A percentile compares a stretch with the other conserved stretches of the same genome.
These are phyloP conservation scores for Tor tambroides DNA, from an alignment of 2,113 vertebrate genomes.

Conservation along the genomic window DNA sequence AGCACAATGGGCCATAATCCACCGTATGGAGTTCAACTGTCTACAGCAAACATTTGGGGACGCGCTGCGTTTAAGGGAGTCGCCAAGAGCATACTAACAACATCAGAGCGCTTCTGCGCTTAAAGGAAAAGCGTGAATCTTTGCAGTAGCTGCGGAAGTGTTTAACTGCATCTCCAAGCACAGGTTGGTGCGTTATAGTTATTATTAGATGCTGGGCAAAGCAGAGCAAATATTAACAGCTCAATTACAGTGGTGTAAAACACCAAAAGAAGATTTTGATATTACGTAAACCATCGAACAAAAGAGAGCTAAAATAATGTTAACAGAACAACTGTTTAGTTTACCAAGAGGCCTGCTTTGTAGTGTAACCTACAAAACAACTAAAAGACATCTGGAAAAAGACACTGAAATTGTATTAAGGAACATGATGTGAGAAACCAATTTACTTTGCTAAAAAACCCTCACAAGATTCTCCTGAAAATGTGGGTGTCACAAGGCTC, in stretches of 20 bases:
- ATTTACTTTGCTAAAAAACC: conserved; percentile 15
- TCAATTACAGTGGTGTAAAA: conserved; percentile 23
- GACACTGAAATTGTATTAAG: conserved; percentile 13
- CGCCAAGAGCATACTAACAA: neutral
- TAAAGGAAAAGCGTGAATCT: neutral
- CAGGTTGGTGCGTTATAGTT: neutral
- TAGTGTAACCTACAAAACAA: conserved; percentile 27
- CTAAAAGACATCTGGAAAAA: neutral
- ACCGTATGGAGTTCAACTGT: conserved; percentile 23
- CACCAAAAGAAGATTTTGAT: neutral
- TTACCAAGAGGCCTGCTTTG: neutral
- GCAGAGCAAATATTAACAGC: conserved; percentile 30
- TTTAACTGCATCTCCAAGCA: neutral
- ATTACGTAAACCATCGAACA: neutral
- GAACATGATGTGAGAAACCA: conserved; percentile 2
- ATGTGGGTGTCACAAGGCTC: conserved; percentile 12
- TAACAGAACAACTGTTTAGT: neutral
- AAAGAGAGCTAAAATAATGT: neutral
- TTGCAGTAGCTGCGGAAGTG: neutral
- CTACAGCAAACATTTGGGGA: conserved; percentile 33
- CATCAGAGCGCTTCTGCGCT: neutral
- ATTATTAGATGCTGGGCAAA: neutral
- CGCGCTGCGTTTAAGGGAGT: neutral
- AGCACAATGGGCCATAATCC: conserved; percentile 35
- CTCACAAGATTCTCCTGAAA: neutral